A percentile compares a stretch with the other conserved stretches of the same genome.
phyloP scores from a whole-genome alignment of 1,140 invertebrate species.

The Hylyphantes graminicola region DNA sequence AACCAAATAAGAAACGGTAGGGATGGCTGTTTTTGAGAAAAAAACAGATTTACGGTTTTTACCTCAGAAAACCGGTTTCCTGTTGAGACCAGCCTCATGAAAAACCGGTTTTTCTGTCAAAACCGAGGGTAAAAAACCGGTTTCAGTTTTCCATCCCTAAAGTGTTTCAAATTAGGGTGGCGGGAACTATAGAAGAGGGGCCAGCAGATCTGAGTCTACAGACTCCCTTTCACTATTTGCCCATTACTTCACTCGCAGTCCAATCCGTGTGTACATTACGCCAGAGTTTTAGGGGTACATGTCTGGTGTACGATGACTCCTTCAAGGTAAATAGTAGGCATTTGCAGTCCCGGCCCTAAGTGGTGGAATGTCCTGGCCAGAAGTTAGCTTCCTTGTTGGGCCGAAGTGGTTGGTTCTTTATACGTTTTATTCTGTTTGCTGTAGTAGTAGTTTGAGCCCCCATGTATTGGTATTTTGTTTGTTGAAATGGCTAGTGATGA shows the following conservation, averaged over 20 bases:
- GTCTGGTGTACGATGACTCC: slow-evolving; percentile 26
- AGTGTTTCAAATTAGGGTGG: no score
- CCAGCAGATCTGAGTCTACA: neutral
- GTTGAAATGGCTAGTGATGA: slow-evolving; percentile 11
- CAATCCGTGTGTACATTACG: slow-evolving; percentile 31
- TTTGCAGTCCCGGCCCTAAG: slow-evolving; percentile 32
- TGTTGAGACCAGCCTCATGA: no score
- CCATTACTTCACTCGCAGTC: slow-evolving; percentile 44
- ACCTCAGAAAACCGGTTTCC: no score
- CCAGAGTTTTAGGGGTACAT: slow-evolving; percentile 23
- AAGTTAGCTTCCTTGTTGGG: slow-evolving; percentile 37
- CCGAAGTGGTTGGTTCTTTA: slow-evolving; percentile 5
- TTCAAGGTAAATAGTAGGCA: slow-evolving; percentile 25
- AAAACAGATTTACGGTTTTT: no score
- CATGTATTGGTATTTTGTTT: neutral
- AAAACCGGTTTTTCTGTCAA: no score
- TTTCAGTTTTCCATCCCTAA: no score
- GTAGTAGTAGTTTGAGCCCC: no score
- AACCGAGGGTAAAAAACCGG: no score
- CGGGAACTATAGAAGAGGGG: no score
- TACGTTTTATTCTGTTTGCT: slow-evolving; percentile 18
- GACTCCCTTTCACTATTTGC: slow-evolving; percentile 36
- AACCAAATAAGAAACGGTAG: no score
- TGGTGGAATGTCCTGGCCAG: slow-evolving; percentile 41
- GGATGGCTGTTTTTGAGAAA: no score